phyloP scores from a whole-genome alignment of 2,113 vertebrate genomes.

The Rhegmatorhina hoffmannsi region DNA sequence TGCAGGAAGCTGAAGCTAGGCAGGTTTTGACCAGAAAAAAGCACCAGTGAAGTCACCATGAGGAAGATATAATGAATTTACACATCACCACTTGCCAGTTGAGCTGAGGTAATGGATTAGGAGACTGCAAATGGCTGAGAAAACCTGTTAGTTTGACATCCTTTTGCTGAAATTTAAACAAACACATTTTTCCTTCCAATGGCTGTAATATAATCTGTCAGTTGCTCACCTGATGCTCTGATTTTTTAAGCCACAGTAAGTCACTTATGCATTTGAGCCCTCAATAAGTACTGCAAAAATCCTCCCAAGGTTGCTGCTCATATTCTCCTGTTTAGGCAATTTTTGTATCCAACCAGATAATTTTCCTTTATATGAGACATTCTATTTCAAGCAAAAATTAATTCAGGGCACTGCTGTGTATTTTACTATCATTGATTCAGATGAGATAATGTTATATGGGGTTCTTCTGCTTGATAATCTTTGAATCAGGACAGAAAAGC shows the following conservation, averaged over 20 bases:
- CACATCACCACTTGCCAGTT: background rate
- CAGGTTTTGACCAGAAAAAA: background rate
- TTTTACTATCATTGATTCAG: conserved; percentile 2
- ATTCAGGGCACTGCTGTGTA: background rate
- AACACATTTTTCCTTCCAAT: conserved; percentile 3
- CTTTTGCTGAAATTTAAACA: conserved; percentile 26
- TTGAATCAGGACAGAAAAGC: background rate
- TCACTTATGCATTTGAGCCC: background rate
- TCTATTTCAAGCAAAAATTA: conserved; percentile 12
- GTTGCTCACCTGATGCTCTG: background rate
- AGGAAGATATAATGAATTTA: background rate
- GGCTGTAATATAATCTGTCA: background rate
- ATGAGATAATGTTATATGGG: background rate
- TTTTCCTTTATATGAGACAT: background rate
- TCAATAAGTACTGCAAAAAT: conserved; percentile 29
- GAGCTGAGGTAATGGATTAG: background rate
- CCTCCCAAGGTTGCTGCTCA: background rate
- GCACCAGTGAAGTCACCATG: background rate
- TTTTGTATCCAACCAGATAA: conserved; percentile 8
- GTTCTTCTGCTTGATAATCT: background rate
- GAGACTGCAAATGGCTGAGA: conserved; percentile 4
- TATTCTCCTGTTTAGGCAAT: background rate
- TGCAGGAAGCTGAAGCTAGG: background rate
- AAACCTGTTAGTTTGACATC: conserved; percentile 12
- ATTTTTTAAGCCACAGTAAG: conserved; percentile 7